Evolutionary conservation across 2,888 invertebrate genomes (phyloP), one percentile per base, ranked within the genome.

Genomic region (Volucella zonaria): DNA sequence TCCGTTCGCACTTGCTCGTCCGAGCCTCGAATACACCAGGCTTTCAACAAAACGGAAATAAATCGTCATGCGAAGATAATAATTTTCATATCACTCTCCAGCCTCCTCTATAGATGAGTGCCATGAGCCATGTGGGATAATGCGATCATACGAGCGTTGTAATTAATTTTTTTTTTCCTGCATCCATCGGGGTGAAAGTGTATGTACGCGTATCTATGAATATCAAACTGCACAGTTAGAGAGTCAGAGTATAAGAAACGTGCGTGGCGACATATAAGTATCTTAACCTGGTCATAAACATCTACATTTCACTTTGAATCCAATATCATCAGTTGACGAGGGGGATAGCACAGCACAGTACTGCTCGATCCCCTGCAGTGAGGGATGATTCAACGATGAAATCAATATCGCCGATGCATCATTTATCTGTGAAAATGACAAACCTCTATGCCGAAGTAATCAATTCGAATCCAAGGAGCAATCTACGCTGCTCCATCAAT

Each of bases 1-100:
- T 76, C 71, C 75, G 31, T 31, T 31, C 31, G 66, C 80, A 61
- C 71, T 62, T 56, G 70, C 31, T 31, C 6, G 31, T 6, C 4
- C 31, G 31, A 31, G 6, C 31, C 6, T 31, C 6, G 31, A 6
- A 31, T 31, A 31, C 31, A 71, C 70, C 76, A 81, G 85, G 58
- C 67, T 71, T 67, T 68, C 85, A 81, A 73, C 76, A 51, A 85
- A 85, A 85, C 85, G 85, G 85, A 85, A 81, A 81, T 81, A 85
- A 85, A 81, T 81, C 81, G 81, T 85, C 85, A 85, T 68, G 73
- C 81, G 67, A 81, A 81, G 81, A 85, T 85, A 81, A 81, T 85
- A 80, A 85, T 81, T 81, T 85, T 76, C 81, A 81, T 77, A 81
- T 85, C 73, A 85, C 52, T 81, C 73, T 10, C 52, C 80, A 76